Percentiles rank a stretch among this genome's conserved stretches.
Conservation (phyloP, 2,113 vertebrate species). For the Coregonus clupeaformis region DNA sequence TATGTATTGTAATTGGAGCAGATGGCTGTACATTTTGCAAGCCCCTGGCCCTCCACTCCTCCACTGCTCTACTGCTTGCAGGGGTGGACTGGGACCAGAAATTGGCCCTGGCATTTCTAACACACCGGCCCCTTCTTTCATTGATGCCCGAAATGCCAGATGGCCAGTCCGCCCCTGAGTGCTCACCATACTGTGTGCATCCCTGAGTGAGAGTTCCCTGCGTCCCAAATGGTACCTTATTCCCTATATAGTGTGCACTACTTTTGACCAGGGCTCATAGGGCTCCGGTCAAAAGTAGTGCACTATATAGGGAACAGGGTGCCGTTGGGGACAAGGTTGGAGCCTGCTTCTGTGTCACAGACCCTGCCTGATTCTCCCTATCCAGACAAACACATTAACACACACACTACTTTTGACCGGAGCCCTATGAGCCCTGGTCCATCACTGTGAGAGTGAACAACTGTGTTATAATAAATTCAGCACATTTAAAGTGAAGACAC, state of each 20-base stretch:
- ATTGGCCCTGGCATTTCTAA: background rate
- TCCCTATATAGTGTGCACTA: too few species aligned
- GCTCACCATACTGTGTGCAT: background rate
- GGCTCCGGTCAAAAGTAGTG: too few species aligned
- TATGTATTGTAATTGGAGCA: conserved; percentile 44
- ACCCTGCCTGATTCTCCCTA: background rate
- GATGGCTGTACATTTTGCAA: conserved; percentile 45
- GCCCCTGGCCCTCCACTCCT: conserved; percentile 11
- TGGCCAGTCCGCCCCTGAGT: too few species aligned
- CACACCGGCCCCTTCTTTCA: conserved; percentile 2
- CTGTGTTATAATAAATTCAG: background rate
- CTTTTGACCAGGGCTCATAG: too few species aligned
- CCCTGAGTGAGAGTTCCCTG: background rate
- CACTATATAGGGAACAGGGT: too few species aligned
- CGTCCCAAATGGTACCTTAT: too few species aligned
- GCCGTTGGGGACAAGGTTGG: too few species aligned
- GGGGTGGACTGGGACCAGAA: background rate
- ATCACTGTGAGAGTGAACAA: background rate
- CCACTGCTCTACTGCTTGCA: conserved; percentile 11
- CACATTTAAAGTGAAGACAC: background rate
- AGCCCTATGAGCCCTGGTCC: too few species aligned
- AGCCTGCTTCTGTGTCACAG: background rate
- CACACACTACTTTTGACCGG: too few species aligned
- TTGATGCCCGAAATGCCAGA: too few species aligned
- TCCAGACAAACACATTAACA: background rate